Percentiles rank a stretch among this genome's conserved stretches.
These are phyloP conservation scores for Stenolophus ochropezus DNA, from an alignment of 2,888 invertebrate species.

Conservation along the genomic window DNA sequence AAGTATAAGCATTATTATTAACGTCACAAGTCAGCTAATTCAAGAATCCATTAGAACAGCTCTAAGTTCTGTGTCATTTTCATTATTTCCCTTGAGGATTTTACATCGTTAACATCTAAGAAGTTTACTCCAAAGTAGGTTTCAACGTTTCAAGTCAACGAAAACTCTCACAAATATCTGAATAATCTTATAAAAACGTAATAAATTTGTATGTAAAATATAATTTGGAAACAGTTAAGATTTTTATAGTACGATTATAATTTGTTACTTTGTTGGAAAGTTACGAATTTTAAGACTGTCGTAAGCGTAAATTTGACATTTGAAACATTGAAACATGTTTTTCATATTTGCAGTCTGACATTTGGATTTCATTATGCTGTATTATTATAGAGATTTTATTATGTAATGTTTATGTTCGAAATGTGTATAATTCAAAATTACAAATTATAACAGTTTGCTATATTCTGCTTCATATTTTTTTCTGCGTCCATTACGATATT, in stretches of 20 bases:
- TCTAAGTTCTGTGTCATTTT: background rate
- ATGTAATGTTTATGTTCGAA: background rate
- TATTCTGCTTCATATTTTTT: no score
- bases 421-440: background rate
- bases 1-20: background rate
- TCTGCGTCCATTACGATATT: no score
- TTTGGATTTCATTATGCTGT: background rate
- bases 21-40: background rate
- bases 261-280: background rate
- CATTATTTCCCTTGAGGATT: background rate
- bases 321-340: background rate
- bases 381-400: background rate
- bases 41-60: background rate
- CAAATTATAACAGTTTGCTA: background rate
- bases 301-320: background rate
- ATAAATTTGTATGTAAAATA: background rate
- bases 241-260: background rate
- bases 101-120: background rate
- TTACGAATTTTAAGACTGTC: background rate
- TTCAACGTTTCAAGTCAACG: background rate
- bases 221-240: background rate
- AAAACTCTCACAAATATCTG: background rate
- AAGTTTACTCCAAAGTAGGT: background rate
- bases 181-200: background rate
- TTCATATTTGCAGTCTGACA: background rate